Conservation (phyloP, 2,888 invertebrate genomes). For the Leucozona laternaria region DNA sequence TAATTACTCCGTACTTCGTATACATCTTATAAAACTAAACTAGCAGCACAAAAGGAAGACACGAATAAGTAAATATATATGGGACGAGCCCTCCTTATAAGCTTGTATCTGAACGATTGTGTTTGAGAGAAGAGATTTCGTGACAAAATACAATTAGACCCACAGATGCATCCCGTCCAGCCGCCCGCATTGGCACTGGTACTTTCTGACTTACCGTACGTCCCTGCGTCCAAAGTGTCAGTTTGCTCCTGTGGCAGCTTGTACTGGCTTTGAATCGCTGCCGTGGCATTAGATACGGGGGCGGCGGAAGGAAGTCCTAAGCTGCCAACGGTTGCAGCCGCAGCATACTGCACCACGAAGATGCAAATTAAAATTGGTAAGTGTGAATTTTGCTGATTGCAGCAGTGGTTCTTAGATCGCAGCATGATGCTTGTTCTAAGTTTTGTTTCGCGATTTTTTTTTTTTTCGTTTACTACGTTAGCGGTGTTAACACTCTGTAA, state of each 20-base stretch:
- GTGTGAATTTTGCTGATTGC: conserved; percentile 68
- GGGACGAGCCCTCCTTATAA: conserved; percentile 21
- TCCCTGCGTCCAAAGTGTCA: conserved; percentile 52
- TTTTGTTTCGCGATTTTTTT: conserved; percentile 50
- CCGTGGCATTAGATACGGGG: conserved; percentile 32
- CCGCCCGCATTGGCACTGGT: conserved; percentile 20
- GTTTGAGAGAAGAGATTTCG: conserved; percentile 75
- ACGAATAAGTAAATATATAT: neutral
- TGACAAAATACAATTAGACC: conserved; percentile 82
- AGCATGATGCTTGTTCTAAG: conserved; percentile 61
- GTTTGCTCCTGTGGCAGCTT: conserved; percentile 38
- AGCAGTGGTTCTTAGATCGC: conserved; percentile 52
- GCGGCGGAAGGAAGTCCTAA: conserved; percentile 32
- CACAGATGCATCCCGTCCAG: conserved; percentile 27
- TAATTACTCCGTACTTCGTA: conserved; percentile 54
- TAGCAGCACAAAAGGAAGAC: conserved; percentile 3
- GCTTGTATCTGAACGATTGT: conserved; percentile 26
- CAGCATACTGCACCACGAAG: conserved; percentile 58
- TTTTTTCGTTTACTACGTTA: conserved; percentile 51
- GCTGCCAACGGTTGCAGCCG: conserved; percentile 43
- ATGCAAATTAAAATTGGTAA: conserved; percentile 72
- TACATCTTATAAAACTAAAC: neutral
- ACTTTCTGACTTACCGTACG: conserved; percentile 63
- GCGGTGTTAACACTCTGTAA: conserved; percentile 71
- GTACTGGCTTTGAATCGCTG: conserved; percentile 11